A percentile compares a stretch with the other conserved stretches of the same genome.
Evolutionary conservation across 2,888 invertebrate species (phyloP).

Genomic region (Lumbricus terrestris): DNA sequence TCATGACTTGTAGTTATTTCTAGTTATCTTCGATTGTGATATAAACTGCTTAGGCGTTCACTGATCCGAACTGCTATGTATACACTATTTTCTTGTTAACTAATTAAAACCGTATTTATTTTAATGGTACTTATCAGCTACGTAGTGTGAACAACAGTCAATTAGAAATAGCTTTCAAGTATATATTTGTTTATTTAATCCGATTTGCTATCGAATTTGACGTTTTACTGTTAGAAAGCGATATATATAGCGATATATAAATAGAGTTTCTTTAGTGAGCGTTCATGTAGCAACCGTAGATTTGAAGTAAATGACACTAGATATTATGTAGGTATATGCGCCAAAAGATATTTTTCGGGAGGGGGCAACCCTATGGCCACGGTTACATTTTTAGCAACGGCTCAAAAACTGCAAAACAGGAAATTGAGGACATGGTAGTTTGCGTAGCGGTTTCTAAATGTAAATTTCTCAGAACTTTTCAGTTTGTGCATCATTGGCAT

Average conservation of each 20-base stretch:
- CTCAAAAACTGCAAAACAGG: too few relatives aligned
- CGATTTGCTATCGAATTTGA: not conserved
- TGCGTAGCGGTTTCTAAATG: too few relatives aligned
- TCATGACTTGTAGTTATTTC: not conserved
- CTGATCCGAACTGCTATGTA: not conserved
- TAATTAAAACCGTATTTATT: not conserved
- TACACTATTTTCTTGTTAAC: not conserved
- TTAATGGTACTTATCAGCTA: not conserved
- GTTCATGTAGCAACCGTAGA: not conserved
- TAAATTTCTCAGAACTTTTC: too few relatives aligned
- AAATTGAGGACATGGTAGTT: too few relatives aligned
- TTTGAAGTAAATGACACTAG: too few relatives aligned
- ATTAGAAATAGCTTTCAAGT: not conserved
- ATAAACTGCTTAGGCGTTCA: too few relatives aligned
- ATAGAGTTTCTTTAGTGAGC: not conserved
- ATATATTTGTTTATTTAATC: not conserved
- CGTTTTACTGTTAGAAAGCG: not conserved
- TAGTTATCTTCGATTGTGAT: not conserved
- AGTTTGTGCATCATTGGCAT: too few relatives aligned
- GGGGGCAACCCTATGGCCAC: too few relatives aligned
- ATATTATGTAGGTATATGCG: too few relatives aligned
- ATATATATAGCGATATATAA: not conserved
- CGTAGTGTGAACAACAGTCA: not conserved
- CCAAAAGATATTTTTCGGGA: too few relatives aligned
- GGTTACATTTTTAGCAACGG: too few relatives aligned